Percentiles rank a stretch among this genome's conserved stretches.
These are phyloP conservation scores for Ethmia dodecea DNA, from an alignment of 2,888 invertebrate species.

Conservation along the genomic window DNA sequence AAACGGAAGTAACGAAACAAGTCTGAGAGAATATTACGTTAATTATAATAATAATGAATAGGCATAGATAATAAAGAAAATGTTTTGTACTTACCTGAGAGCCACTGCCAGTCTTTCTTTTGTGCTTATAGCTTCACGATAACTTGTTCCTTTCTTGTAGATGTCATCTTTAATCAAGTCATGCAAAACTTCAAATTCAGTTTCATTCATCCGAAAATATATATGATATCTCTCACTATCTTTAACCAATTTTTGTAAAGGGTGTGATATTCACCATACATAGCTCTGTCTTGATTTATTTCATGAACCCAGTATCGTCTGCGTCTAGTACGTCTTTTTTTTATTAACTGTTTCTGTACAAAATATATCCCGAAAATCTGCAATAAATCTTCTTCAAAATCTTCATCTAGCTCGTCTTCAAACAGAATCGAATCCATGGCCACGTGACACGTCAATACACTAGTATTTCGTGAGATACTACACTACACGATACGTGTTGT, in stretches of 20 bases:
- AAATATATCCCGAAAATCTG: constrained; percentile 4
- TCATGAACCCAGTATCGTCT: not conserved
- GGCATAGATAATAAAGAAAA: constrained; percentile 2
- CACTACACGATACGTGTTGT: constrained; percentile 1
- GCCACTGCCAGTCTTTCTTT: constrained; percentile 8
- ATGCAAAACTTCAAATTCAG: constrained; percentile 13
- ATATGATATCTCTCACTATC: constrained; percentile 1
- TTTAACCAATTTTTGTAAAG: not conserved
- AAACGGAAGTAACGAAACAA: constrained; percentile 2
- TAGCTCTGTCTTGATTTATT: not conserved
- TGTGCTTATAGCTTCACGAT: constrained; percentile 11
- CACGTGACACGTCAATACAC: constrained; percentile 6
- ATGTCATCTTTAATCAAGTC: constrained; percentile 14
- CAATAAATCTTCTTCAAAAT: constrained; percentile 7
- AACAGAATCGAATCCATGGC: constrained; percentile 1
- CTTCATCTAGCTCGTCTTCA: constrained; percentile 9
- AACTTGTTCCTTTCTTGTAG: constrained; percentile 11
- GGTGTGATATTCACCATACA: not conserved
- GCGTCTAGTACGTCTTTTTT: constrained; percentile 10
- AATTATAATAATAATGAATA: not conserved
- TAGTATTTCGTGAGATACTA: not conserved
- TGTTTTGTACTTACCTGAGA: constrained; percentile 9
- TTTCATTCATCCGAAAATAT: constrained; percentile 12
- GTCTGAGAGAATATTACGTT: constrained; percentile 6
- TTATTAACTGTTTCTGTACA: constrained; percentile 10